These are phyloP conservation scores for Leucopternis melanops DNA, from an alignment of 2,113 vertebrate genomes.

Conservation along the genomic window DNA sequence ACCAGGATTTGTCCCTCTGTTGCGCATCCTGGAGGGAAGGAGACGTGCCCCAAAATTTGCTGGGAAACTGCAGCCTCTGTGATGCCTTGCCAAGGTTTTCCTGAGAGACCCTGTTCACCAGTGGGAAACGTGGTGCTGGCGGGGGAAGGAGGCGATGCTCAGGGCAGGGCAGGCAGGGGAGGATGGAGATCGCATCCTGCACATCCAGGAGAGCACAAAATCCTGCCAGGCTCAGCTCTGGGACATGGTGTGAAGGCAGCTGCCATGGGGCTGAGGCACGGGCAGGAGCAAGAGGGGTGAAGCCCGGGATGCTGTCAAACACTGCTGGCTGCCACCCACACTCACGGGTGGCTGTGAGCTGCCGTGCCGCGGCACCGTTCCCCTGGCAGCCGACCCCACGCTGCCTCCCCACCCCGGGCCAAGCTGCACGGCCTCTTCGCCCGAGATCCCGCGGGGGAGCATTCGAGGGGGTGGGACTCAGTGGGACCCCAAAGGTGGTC, in stretches of 20 bases:
- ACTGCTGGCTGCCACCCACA: background rate
- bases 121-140: background rate
- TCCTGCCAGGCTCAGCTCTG: background rate
- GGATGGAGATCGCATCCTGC: background rate
- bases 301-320: background rate
- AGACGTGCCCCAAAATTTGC: background rate
- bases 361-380: accelerated
- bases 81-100: background rate
- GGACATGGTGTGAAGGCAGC: background rate
- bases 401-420: background rate
- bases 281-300: background rate
- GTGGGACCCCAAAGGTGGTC: background rate
- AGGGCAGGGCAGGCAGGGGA: background rate
- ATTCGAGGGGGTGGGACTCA: background rate
- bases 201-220: background rate
- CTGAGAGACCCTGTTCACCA: background rate
- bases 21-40: background rate
- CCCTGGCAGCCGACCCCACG: background rate
- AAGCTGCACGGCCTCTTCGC: background rate
- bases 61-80: background rate
- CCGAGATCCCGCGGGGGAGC: accelerated
- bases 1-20: background rate
- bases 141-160: background rate
- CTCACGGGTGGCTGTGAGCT: background rate
- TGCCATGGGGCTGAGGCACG: background rate